Evolutionary conservation across 2,113 vertebrate species (phyloP), one percentile per base, ranked within the genome.

Genomic region (Oreocharis arfaki): DNA sequence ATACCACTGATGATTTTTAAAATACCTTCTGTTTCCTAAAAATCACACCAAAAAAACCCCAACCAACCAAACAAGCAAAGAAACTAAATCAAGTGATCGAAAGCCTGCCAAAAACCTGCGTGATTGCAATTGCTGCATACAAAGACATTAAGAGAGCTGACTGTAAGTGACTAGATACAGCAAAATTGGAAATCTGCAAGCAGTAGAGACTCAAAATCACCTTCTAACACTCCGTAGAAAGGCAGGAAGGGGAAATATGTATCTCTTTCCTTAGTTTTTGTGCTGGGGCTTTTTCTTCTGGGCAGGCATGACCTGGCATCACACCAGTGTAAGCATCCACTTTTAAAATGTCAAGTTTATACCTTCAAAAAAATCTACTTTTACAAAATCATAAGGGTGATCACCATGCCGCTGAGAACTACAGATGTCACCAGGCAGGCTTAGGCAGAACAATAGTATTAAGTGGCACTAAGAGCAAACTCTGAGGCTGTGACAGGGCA

Each of bases 271-370:
- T 76, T 27, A 30, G 16, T 35, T 35, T 78, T 3, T 39, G 3
- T 37, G 11, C 6, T 46, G 26, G 6, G 4, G 2, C 1, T 24
- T 77, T 70, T 91, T 37, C 8, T 64, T 55, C 33, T 56, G 13
- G 3, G 6, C 7, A 56, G 30, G 8, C 13, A 32, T 33, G 13
- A 55, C 41, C 9, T 59, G 11, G 5, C 18, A 16, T 46, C 2
- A 0, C 22, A 69, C 2, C 5, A 27, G 2, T 11, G 6, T 33
- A 74, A 77, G 3, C 2, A 18, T 6, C 18, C 50, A 7, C 3
- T 87, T 94, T 84, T 56, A 16, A 78, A 78, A 59, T 41, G 2
- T 27, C 13, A 10, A 39, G 6, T 33, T 61, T 68, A 56, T 13
- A 28, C 6, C 9, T 74, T 63, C 4, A 30, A 13, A 39, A 69